Percentiles rank a stretch among this genome's conserved stretches.
Evolutionary conservation across 2,888 invertebrate genomes (phyloP).

Genomic region (Epiblema foenella): DNA sequence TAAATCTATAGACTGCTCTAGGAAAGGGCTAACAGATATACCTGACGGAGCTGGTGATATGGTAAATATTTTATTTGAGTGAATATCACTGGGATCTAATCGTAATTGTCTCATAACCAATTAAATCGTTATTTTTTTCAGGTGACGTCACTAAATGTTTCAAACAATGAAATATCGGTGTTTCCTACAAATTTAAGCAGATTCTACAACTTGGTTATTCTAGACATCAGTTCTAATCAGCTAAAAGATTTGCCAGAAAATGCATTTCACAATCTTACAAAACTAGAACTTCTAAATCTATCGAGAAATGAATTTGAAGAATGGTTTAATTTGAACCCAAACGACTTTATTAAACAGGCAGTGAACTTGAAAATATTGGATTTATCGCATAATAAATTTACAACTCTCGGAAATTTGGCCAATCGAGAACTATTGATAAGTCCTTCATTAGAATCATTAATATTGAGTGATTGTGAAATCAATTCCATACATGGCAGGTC

Average conservation of each 20-base stretch:
- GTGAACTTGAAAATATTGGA: constrained; percentile 84
- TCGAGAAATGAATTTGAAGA: constrained; percentile 86
- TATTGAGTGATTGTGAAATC: constrained; percentile 87
- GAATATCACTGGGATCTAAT: neutral
- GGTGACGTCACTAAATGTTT: constrained; percentile 88
- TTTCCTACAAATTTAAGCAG: constrained; percentile 77
- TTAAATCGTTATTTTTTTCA: constrained; percentile 62
- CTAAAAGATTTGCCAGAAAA: constrained; percentile 77
- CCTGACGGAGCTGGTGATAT: constrained; percentile 70
- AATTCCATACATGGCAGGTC: constrained; percentile 79
- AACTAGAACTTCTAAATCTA: constrained; percentile 86
- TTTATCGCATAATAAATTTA: constrained; percentile 87
- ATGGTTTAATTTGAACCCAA: constrained; percentile 85
- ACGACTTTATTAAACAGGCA: constrained; percentile 76
- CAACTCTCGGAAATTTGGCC: constrained; percentile 78
- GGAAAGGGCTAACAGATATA: constrained; percentile 72
- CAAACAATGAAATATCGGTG: constrained; percentile 85
- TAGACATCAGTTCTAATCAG: constrained; percentile 80
- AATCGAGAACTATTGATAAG: constrained; percentile 84
- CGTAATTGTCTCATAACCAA: neutral
- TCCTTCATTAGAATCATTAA: constrained; percentile 83
- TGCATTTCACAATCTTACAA: constrained; percentile 80
- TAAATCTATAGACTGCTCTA: constrained; percentile 72
- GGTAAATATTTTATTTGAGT: constrained; percentile 58
- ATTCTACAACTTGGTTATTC: constrained; percentile 62